Conservation (phyloP, 2,888 invertebrate species). For the Agapetus fuscipes region DNA sequence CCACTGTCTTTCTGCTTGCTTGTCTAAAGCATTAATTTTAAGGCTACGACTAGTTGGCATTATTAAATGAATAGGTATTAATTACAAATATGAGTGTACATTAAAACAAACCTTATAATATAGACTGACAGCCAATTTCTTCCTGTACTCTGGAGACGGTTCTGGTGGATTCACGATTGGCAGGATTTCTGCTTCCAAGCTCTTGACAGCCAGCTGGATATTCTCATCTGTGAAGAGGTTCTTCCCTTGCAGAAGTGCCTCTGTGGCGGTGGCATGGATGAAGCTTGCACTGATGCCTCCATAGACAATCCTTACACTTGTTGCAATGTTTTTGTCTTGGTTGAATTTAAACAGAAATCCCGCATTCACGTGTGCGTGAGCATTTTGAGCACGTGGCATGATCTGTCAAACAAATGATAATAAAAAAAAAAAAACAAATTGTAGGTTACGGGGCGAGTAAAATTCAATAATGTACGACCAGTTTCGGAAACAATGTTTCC, state of each 20-base stretch:
- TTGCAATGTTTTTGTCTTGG: slow-evolving; percentile 32
- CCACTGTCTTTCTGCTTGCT: too few relatives aligned
- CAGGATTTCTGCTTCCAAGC: slow-evolving; percentile 49
- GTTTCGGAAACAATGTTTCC: too few relatives aligned
- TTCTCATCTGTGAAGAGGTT: slow-evolving; percentile 35
- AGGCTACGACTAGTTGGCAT: too few relatives aligned
- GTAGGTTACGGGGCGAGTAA: too few relatives aligned
- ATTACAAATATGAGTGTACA: too few relatives aligned
- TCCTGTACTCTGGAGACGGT: slow-evolving; percentile 58
- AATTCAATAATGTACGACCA: too few relatives aligned
- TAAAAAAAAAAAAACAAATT: too few relatives aligned
- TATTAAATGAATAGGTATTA: too few relatives aligned
- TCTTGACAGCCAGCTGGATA: slow-evolving; percentile 40
- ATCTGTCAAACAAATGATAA: slow-evolving; percentile 54
- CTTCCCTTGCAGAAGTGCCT: slow-evolving; percentile 37
- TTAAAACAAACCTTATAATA: slow-evolving; percentile 87
- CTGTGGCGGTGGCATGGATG: slow-evolving; percentile 48
- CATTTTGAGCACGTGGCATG: slow-evolving; percentile 65
- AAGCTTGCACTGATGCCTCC: slow-evolving; percentile 52
- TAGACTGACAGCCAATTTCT: slow-evolving; percentile 60
- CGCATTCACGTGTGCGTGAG: slow-evolving; percentile 68
- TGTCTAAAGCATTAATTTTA: too few relatives aligned
- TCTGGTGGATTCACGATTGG: slow-evolving; percentile 57
- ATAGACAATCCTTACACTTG: slow-evolving; percentile 49
- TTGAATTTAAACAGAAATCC: slow-evolving; percentile 56